Percentiles rank a stretch among this genome's conserved stretches.
These are phyloP conservation scores for Dinomys branickii DNA, from an alignment of 2,113 vertebrate genomes.

Conservation along the genomic window DNA sequence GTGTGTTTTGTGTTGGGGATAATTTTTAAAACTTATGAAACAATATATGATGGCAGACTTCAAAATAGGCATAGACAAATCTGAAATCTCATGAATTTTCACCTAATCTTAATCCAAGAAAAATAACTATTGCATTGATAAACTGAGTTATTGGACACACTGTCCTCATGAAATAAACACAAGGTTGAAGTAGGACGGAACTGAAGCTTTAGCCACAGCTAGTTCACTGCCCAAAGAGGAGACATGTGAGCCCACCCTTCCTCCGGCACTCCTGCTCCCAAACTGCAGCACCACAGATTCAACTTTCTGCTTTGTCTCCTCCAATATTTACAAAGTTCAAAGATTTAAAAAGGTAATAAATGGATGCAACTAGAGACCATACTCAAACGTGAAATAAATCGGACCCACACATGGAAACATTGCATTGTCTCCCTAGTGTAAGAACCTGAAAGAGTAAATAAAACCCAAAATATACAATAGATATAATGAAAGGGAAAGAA, in stretches of 20 bases:
- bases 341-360: background rate
- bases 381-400: too few species aligned
- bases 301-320: background rate
- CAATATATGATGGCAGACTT: background rate
- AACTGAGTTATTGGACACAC: background rate
- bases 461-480: too few species aligned
- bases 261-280: background rate
- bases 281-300: background rate
- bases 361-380: too few species aligned
- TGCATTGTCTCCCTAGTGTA: too few species aligned
- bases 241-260: accelerated
- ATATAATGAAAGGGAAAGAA: too few species aligned
- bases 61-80: constrained; percentile 24
- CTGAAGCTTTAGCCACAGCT: background rate
- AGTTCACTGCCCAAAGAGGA: background rate
- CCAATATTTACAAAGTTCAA: background rate
- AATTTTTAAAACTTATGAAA: constrained; percentile 30
- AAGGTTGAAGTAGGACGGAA: background rate
- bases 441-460: too few species aligned
- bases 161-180: background rate
- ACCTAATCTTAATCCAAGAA: background rate
- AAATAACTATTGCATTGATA: background rate
- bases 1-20: accelerated
- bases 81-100: background rate
- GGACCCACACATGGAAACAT: too few species aligned